phyloP scores from a whole-genome alignment of 2,113 vertebrate genomes.

The Oncorhynchus masou region DNA sequence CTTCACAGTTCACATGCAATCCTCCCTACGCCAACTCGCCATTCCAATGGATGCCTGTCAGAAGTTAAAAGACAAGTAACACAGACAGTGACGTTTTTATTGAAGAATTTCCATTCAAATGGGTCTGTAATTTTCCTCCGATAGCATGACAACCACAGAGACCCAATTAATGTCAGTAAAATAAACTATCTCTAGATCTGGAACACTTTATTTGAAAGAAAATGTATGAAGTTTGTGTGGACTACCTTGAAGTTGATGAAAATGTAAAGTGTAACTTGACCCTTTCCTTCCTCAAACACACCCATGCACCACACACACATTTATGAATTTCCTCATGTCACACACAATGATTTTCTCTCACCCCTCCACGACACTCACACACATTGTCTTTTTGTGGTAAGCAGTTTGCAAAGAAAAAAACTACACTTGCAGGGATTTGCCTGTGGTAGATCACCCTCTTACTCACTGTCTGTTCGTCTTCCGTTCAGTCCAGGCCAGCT shows the following conservation, averaged over 20 bases:
- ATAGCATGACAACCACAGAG: constrained; percentile 49
- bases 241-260: constrained; percentile 57
- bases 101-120: constrained; percentile 50
- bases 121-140: constrained; percentile 37
- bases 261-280: constrained; percentile 65
- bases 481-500: constrained; percentile 16
- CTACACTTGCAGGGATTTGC: constrained; percentile 10
- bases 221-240: constrained; percentile 58
- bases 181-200: constrained; percentile 56
- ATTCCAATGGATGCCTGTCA: neutral
- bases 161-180: constrained; percentile 50
- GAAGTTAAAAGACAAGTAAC: constrained; percentile 1
- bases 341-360: neutral
- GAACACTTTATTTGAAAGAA: constrained; percentile 35
- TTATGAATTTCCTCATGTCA: neutral
- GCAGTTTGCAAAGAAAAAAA: constrained; percentile 23
- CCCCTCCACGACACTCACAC: neutral
- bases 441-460: constrained; percentile 12
- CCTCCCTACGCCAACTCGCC: neutral
- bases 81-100: constrained; percentile 35
- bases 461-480: neutral
- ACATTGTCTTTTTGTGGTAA: constrained; percentile 29
- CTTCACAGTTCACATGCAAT: neutral
- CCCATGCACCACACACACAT: constrained; percentile 10
- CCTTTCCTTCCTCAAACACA: constrained; percentile 49